Evolutionary conservation across 2,797 vertebrate species (phyloP).

Genomic region (Scolopax bukidnonensis): DNA sequence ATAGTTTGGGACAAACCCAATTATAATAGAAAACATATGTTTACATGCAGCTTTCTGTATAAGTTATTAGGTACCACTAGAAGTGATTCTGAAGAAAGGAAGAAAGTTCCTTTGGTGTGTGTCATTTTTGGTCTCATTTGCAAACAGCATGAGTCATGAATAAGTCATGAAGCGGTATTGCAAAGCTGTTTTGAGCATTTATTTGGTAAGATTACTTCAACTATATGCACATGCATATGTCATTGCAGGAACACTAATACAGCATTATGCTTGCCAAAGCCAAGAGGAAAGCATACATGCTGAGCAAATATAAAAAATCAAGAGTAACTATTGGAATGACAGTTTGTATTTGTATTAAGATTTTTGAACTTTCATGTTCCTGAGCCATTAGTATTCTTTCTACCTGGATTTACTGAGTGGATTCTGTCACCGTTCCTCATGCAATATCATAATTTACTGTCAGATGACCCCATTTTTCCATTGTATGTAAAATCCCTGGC

Average conservation of each 20-base stretch:
- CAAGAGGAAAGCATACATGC: neutral
- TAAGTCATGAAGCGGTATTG: neutral
- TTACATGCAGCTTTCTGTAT: neutral
- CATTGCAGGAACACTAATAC: neutral
- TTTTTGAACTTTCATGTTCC: neutral
- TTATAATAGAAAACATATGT: neutral
- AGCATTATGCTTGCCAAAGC: neutral
- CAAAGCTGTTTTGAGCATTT: neutral
- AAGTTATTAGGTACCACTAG: slow-evolving; percentile 23
- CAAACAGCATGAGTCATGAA: slow-evolving; percentile 24
- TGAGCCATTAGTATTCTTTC: neutral
- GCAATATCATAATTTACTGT: neutral
- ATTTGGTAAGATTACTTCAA: neutral
- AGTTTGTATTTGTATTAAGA: neutral
- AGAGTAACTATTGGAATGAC: neutral
- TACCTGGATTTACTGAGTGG: neutral
- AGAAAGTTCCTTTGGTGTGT: neutral
- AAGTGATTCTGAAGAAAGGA: neutral
- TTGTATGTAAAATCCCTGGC: neutral
- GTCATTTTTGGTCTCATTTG: slow-evolving; percentile 2
- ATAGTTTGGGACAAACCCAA: neutral
- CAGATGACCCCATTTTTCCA: neutral
- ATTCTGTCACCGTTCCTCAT: neutral
- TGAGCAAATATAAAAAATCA: neutral
- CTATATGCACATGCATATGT: neutral